phyloP scores from a whole-genome alignment of 1,140 invertebrate genomes.

The Uloborus diversus region DNA sequence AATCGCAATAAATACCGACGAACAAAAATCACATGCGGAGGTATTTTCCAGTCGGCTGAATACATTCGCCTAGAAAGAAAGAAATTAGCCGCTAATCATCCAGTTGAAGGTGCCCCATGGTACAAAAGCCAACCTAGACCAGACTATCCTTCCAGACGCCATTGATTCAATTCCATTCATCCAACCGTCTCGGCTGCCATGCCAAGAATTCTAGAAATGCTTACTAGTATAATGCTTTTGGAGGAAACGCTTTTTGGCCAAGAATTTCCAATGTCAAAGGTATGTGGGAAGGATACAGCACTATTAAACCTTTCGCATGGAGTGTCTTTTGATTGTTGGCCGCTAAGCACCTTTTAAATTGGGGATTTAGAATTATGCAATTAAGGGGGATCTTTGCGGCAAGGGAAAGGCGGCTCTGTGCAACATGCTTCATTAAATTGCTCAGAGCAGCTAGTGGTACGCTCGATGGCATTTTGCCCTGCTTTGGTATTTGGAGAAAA shows the following conservation, averaged over 20 bases:
- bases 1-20: not conserved
- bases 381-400: not conserved
- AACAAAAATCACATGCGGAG: constrained; percentile 19
- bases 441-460: not conserved
- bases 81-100: constrained; percentile 49
- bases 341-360: constrained; percentile 1
- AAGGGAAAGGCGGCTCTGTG: not conserved
- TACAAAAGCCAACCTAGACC: not conserved
- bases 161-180: constrained; percentile 50
- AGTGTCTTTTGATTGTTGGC: constrained; percentile 6
- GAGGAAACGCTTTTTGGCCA: constrained; percentile 14
- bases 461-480: no score
- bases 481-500: no score
- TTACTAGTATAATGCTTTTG: constrained; percentile 22
- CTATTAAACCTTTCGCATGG: constrained; percentile 38
- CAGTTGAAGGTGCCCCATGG: constrained; percentile 21
- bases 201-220: constrained; percentile 48
- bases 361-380: constrained; percentile 21
- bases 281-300: constrained; percentile 18
- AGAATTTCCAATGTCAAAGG: constrained; percentile 42
- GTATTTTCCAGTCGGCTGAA: constrained; percentile 14
- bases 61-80: constrained; percentile 10
- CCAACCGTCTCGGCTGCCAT: constrained; percentile 29
- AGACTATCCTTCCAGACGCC: constrained; percentile 18
- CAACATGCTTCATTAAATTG: not conserved